Percentiles rank a stretch among this genome's conserved stretches.
Evolutionary conservation across 2,113 vertebrate genomes (phyloP).

Genomic region (Oplegnathus fasciatus): DNA sequence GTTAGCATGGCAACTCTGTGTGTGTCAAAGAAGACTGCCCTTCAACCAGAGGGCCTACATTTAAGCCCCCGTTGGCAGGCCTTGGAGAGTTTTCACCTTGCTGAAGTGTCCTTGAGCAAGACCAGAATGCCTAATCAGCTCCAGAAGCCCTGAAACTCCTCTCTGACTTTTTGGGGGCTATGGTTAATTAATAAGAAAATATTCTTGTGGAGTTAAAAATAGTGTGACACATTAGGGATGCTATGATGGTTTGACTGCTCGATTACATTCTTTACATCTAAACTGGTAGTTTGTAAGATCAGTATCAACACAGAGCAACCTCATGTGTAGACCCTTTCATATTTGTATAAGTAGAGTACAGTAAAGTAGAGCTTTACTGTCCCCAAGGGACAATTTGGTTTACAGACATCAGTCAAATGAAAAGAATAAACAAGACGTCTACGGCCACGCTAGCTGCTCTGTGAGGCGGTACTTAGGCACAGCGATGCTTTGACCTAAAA

Average conservation of each 20-base stretch:
- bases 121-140: conserved; percentile 21
- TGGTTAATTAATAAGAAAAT: background rate
- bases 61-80: background rate
- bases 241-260: background rate
- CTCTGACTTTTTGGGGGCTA: background rate
- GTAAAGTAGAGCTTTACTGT: background rate
- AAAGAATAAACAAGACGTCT: background rate
- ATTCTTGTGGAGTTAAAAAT: background rate
- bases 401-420: background rate
- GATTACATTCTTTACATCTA: background rate
- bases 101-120: conserved; percentile 18
- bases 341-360: background rate
- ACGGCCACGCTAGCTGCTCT: background rate
- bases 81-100: conserved; percentile 28
- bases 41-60: conserved; percentile 7
- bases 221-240: background rate
- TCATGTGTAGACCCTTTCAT: background rate
- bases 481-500: background rate
- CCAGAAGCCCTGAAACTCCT: background rate
- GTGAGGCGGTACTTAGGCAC: too few species aligned
- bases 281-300: background rate
- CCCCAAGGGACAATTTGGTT: background rate
- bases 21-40: conserved; percentile 2
- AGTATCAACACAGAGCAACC: background rate
- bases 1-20: conserved; percentile 58